Conservation (phyloP, 2,888 invertebrate species). For the Idaea dimidiata region DNA sequence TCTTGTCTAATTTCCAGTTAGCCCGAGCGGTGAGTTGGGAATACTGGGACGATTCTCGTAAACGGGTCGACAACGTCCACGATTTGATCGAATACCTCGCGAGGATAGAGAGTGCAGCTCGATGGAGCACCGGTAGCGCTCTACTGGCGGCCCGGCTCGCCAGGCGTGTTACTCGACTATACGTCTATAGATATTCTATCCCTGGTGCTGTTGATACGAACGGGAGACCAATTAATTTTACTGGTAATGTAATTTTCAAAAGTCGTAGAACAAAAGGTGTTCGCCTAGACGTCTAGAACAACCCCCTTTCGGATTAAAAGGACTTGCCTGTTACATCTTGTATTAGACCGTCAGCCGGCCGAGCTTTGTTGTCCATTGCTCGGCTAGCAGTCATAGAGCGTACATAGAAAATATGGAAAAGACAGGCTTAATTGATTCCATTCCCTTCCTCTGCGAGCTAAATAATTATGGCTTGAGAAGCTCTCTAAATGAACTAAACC, state of each 20-base stretch:
- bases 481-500: no score
- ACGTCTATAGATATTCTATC: conserved; percentile 79
- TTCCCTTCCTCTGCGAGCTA: no score
- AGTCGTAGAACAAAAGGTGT: no score
- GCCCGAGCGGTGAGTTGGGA: conserved; percentile 80
- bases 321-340: no score
- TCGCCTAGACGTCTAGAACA: no score
- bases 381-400: no score
- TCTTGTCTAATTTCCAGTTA: conserved; percentile 40
- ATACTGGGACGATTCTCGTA: conserved; percentile 63
- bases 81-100: conserved; percentile 69
- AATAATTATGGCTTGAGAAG: no score
- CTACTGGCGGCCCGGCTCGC: conserved; percentile 79
- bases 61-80: conserved; percentile 49
- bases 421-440: no score
- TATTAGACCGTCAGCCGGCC: no score
- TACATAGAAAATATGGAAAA: no score
- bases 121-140: conserved; percentile 77
- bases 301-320: no score
- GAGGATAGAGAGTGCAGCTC: conserved; percentile 80
- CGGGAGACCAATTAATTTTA: conserved; percentile 69
- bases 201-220: conserved; percentile 66
- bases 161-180: conserved; percentile 69
- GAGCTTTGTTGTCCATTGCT: no score
- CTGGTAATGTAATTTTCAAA: conserved; percentile 60